These are phyloP conservation scores for Gastracanthus pulcherrimus DNA, from an alignment of 2,888 invertebrate genomes.

Conservation along the genomic window DNA sequence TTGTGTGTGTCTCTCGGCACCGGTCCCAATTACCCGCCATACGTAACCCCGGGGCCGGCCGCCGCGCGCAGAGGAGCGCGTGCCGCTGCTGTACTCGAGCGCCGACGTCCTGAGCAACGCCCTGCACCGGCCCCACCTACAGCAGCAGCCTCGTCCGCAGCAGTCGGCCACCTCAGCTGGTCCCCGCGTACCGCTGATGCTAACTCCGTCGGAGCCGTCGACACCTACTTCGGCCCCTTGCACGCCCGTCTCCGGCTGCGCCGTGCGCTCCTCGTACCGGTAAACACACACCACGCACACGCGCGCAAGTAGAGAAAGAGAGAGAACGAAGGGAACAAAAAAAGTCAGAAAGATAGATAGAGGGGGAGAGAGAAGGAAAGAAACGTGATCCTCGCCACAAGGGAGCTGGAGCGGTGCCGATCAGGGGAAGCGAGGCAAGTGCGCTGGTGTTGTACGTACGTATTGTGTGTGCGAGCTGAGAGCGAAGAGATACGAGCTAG, in stretches of 20 bases:
- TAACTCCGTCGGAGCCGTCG: too few relatives aligned
- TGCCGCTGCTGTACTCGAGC: constrained; percentile 77
- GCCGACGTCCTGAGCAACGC: constrained; percentile 76
- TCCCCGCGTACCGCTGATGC: constrained; percentile 67
- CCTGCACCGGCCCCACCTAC: constrained; percentile 75
- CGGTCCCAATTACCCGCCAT: too few relatives aligned
- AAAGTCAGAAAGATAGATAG: too few relatives aligned
- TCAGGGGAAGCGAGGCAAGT: too few relatives aligned
- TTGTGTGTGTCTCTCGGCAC: constrained; percentile 8
- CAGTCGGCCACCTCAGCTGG: constrained; percentile 60
- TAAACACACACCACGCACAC: background rate
- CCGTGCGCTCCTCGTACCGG: constrained; percentile 67
- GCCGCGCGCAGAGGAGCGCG: constrained; percentile 74
- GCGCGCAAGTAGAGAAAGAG: background rate
- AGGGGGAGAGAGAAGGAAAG: too few relatives aligned
- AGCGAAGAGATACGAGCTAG: too few relatives aligned
- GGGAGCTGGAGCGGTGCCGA: too few relatives aligned
- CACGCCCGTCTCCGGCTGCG: constrained; percentile 60
- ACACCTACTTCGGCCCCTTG: background rate
- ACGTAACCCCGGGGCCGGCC: background rate
- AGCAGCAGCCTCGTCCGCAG: constrained; percentile 65
- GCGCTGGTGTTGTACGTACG: too few relatives aligned
- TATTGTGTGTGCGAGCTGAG: too few relatives aligned
- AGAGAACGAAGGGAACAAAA: background rate
- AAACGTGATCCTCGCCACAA: too few relatives aligned